phyloP scores from a whole-genome alignment of 2,113 vertebrate species.

The Myrmophylax atrothorax region DNA sequence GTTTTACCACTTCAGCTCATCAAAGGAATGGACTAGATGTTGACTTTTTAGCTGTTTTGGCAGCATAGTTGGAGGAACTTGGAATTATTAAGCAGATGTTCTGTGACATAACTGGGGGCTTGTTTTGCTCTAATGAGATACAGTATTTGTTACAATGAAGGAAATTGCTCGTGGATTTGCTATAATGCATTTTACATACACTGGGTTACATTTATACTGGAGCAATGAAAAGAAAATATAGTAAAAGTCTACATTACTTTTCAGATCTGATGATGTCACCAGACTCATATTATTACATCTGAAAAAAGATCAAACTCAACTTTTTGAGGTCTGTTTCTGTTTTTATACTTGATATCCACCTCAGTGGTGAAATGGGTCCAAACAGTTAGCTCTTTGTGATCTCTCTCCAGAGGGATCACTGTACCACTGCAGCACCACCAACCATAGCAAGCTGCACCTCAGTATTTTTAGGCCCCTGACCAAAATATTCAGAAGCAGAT shows the following conservation, averaged over 20 bases:
- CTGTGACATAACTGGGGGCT: slow-evolving; percentile 5
- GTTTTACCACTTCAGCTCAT: slow-evolving; percentile 5
- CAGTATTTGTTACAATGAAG: slow-evolving; percentile 59
- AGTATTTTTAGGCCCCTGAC: not conserved
- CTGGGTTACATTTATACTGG: slow-evolving; percentile 32
- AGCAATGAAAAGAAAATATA: slow-evolving; percentile 20
- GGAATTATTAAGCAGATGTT: slow-evolving; percentile 76
- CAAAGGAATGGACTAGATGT: slow-evolving; percentile 10
- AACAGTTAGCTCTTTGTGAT: slow-evolving; percentile 43
- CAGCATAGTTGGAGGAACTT: slow-evolving; percentile 28
- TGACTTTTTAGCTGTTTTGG: slow-evolving; percentile 34
- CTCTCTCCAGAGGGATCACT: slow-evolving; percentile 11
- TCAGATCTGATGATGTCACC: slow-evolving; percentile 66
- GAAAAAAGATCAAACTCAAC: slow-evolving; percentile 1
- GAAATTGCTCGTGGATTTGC: slow-evolving; percentile 63
- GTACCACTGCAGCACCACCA: slow-evolving; percentile 7
- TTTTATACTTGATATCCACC: slow-evolving; percentile 45
- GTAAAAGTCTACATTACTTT: slow-evolving; percentile 55
- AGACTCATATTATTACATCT: slow-evolving; percentile 22
- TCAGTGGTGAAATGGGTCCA: not conserved
- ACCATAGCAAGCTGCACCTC: not conserved
- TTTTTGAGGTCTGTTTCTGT: slow-evolving; percentile 53
- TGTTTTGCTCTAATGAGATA: slow-evolving; percentile 64
- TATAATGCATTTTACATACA: slow-evolving; percentile 70
- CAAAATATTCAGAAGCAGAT: not conserved